Evolutionary conservation across 1,140 invertebrate genomes (phyloP).

Genomic region (Melipona quadrifasciata): DNA sequence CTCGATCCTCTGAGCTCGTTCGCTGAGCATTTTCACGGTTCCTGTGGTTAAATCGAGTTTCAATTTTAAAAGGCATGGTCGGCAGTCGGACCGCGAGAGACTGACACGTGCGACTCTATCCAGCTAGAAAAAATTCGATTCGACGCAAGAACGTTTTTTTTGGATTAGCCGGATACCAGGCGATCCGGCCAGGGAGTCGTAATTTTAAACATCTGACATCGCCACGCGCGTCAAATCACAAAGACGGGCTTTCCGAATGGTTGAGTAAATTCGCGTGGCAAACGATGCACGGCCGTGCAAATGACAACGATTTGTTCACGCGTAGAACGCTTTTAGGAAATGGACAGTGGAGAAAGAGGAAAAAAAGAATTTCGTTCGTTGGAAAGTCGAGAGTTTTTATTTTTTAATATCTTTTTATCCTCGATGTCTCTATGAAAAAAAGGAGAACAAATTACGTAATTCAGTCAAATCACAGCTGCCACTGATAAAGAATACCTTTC

Average conservation of each 20-base stretch:
- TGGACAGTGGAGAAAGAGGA: neutral
- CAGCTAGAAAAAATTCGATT: conserved; percentile 62
- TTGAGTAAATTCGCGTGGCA: conserved; percentile 14
- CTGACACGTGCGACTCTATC: conserved; percentile 54
- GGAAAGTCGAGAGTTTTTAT: neutral
- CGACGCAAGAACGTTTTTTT: conserved; percentile 57
- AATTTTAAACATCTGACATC: conserved; percentile 55
- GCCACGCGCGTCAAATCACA: conserved; percentile 36
- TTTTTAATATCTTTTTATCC: neutral
- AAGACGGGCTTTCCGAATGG: conserved; percentile 7
- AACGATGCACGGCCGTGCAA: conserved; percentile 19
- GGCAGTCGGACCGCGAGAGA: neutral
- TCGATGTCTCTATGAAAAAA: neutral
- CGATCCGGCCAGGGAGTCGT: neutral
- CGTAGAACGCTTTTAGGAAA: conserved; percentile 15
- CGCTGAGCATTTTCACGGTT: conserved; percentile 24
- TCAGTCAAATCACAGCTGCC: neutral
- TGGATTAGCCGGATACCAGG: conserved; percentile 22
- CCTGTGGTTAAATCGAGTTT: conserved; percentile 41
- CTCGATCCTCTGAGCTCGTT: neutral
- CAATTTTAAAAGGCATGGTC: conserved; percentile 32
- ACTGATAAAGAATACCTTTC: neutral
- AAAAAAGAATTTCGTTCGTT: neutral
- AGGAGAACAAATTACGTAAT: neutral
- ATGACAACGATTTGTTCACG: conserved; percentile 35